Evolutionary conservation across 2,113 vertebrate genomes (phyloP).

Genomic region (Semicossyphus pulcher): DNA sequence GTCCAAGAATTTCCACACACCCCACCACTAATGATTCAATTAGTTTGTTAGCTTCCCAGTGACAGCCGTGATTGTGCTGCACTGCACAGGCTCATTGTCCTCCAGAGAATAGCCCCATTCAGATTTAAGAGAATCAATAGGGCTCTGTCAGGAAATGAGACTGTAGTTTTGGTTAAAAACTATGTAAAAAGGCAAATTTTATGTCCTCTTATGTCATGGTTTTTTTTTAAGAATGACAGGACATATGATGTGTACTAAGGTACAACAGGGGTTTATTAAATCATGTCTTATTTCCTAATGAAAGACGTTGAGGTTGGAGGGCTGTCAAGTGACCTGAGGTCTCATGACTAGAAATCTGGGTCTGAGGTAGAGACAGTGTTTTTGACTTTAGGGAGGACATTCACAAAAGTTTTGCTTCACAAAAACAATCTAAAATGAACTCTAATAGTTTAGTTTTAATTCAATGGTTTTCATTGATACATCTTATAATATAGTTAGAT

Average conservation of each 20-base stretch:
- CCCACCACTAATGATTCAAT: conserved; percentile 57
- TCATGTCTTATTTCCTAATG: conserved; percentile 66
- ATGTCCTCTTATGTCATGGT: background rate
- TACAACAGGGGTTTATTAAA: conserved; percentile 53
- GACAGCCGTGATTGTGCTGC: background rate
- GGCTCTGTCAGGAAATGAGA: background rate
- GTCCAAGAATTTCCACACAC: conserved; percentile 59
- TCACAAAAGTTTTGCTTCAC: background rate
- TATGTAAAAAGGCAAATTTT: rapidly evolving
- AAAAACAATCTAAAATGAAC: background rate
- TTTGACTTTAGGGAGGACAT: background rate
- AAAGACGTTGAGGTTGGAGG: conserved; percentile 60
- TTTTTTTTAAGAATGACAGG: background rate
- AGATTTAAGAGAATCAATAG: conserved; percentile 6
- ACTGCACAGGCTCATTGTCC: background rate
- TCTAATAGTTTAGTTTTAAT: background rate
- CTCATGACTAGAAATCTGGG: conserved; percentile 66
- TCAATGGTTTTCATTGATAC: background rate
- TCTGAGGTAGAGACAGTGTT: background rate
- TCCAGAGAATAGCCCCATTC: conserved; percentile 34
- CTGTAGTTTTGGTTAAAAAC: conserved; percentile 1
- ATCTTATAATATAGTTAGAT: background rate
- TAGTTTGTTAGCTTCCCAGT: conserved; percentile 23
- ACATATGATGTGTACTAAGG: background rate
- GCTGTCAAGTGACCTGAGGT: conserved; percentile 70